phyloP scores from a whole-genome alignment of 2,888 invertebrate species.

The Thymelicus acteon region DNA sequence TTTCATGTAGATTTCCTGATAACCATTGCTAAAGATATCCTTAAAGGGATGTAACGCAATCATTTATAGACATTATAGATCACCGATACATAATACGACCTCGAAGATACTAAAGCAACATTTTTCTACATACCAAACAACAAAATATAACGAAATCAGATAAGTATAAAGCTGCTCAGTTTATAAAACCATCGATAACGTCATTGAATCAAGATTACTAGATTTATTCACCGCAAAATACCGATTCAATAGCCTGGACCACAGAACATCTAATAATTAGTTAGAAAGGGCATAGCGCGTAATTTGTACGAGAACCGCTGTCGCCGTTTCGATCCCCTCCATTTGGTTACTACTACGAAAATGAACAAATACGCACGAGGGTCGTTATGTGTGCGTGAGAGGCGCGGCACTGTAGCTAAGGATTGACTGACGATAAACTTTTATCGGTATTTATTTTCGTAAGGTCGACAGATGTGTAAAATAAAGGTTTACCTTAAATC shows the following conservation, averaged over 20 bases:
- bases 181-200: background rate
- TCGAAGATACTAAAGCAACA: background rate
- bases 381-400: too few species aligned
- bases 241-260: slow-evolving; percentile 3
- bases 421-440: too few species aligned
- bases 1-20: slow-evolving; percentile 10
- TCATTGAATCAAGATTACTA: background rate
- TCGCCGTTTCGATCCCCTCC: too few species aligned
- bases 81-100: background rate
- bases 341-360: too few species aligned
- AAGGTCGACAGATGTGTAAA: too few species aligned
- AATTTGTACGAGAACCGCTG: too few species aligned
- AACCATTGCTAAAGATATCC: slow-evolving; percentile 14
- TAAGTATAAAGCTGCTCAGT: background rate
- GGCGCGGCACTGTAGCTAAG: too few species aligned
- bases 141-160: background rate
- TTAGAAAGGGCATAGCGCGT: too few species aligned
- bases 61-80: slow-evolving; percentile 5
- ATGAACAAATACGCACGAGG: too few species aligned
- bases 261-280: too few species aligned
- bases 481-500: too few species aligned
- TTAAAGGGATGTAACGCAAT: slow-evolving; percentile 14
- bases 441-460: too few species aligned
- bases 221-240: background rate
- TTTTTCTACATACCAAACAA: background rate